Conservation (phyloP, 2,113 vertebrate genomes). For the Cyprinus carpio region DNA sequence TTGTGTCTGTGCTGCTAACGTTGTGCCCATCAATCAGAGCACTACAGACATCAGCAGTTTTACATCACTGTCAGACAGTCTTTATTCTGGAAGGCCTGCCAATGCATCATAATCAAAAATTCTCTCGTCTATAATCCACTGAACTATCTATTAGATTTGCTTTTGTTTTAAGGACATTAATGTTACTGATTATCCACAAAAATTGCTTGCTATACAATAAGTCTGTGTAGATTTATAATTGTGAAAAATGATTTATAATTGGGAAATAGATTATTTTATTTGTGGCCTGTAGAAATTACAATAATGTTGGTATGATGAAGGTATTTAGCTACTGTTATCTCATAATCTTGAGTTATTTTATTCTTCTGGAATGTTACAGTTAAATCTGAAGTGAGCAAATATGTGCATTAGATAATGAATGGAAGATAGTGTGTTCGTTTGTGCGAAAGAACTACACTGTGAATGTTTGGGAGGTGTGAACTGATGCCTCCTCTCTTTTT, state of each 20-base stretch:
- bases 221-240: not conserved
- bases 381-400: not conserved
- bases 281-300: not conserved
- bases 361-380: not conserved
- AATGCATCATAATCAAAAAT: slow-evolving; percentile 40
- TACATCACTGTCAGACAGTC: slow-evolving; percentile 23
- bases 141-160: slow-evolving; percentile 53
- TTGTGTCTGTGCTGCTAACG: slow-evolving; percentile 13
- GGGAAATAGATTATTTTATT: not conserved
- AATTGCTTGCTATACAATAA: not conserved
- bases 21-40: slow-evolving; percentile 26
- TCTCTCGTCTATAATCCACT: slow-evolving; percentile 9
- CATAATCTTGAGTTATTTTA: not conserved
- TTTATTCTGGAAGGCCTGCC: slow-evolving; percentile 25
- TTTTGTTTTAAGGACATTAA: slow-evolving; percentile 34
- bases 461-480: not conserved
- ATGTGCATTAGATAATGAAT: slow-evolving; percentile 20
- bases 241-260: not conserved
- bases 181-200: not conserved
- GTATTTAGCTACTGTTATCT: not conserved
- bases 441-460: slow-evolving; percentile 25
- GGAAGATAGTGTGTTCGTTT: slow-evolving; percentile 27
- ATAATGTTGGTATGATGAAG: not conserved
- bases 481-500: not conserved
- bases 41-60: slow-evolving; percentile 26